Evolutionary conservation across 2,797 vertebrate species (phyloP).

Genomic region (Sternarchorhynchus goeldii): DNA sequence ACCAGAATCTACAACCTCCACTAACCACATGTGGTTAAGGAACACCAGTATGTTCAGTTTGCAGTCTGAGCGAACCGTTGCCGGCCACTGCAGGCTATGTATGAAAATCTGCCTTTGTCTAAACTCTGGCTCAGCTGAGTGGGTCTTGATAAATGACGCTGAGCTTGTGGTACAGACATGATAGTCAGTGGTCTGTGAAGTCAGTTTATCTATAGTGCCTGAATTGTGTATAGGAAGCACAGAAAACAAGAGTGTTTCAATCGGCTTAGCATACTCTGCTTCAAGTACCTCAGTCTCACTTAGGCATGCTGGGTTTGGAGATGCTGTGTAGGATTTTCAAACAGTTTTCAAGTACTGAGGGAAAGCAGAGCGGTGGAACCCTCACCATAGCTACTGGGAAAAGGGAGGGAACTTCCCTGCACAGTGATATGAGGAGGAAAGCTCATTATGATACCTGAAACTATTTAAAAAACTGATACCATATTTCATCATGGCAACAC

Average conservation of each 20-base stretch:
- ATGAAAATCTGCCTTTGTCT: conserved; percentile 59
- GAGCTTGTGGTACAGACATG: conserved; percentile 48
- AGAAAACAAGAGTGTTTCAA: conserved; percentile 43
- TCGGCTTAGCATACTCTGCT: conserved; percentile 27
- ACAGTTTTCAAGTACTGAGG: too few species aligned
- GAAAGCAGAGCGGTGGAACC: too few species aligned
- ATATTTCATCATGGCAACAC: too few species aligned
- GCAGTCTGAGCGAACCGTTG: conserved; percentile 27
- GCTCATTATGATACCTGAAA: too few species aligned
- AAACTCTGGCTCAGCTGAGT: conserved; percentile 55
- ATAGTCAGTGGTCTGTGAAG: conserved; percentile 52
- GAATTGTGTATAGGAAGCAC: conserved; percentile 41
- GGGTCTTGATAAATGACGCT: conserved; percentile 62
- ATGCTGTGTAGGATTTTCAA: not conserved
- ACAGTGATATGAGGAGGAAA: too few species aligned
- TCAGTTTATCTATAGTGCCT: conserved; percentile 48
- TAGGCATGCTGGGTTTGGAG: not conserved
- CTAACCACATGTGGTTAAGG: not conserved
- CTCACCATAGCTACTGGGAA: too few species aligned
- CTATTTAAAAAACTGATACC: too few species aligned
- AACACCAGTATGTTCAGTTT: conserved; percentile 24
- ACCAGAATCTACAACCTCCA: conserved; percentile 6
- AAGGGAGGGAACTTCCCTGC: too few species aligned
- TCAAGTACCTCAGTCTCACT: not conserved
- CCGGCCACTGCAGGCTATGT: conserved; percentile 5